A percentile compares a stretch with the other conserved stretches of the same genome.
phyloP scores from a whole-genome alignment of 1,140 invertebrate genomes.

The Papilio glaucus region DNA sequence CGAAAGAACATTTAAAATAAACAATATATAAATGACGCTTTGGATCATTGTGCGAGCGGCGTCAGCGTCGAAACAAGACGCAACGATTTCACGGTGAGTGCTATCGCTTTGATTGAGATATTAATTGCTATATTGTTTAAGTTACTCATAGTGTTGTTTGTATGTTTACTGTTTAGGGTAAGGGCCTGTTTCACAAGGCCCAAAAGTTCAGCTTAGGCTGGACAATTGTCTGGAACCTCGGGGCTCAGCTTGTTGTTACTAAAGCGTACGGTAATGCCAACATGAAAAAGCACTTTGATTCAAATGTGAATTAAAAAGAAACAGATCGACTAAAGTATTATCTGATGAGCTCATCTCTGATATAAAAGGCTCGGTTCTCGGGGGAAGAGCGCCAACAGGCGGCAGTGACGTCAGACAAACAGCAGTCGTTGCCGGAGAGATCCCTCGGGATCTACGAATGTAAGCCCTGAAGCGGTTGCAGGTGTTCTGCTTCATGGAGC shows the following conservation, averaged over 20 bases:
- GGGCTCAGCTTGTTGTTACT: no score
- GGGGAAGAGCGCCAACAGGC: background rate
- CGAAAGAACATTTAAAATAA: background rate
- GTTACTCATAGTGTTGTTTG: no score
- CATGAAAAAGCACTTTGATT: background rate
- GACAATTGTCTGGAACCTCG: no score
- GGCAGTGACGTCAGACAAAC: background rate
- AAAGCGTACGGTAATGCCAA: no score
- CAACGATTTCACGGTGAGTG: background rate
- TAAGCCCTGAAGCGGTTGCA: background rate
- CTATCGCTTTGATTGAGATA: conserved; percentile 8
- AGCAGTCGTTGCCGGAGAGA: background rate
- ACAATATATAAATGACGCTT: background rate
- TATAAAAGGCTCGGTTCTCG: background rate
- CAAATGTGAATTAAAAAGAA: background rate
- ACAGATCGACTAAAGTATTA: background rate
- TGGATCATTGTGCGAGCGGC: background rate
- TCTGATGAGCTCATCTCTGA: background rate
- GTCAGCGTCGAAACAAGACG: background rate
- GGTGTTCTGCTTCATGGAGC: background rate
- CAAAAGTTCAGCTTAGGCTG: no score
- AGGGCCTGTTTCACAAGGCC: no score
- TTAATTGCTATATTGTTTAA: background rate
- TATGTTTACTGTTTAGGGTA: no score
- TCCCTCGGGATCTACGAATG: background rate